phyloP scores from a whole-genome alignment of 2,797 vertebrate species.

The Tamandua tetradactyla region DNA sequence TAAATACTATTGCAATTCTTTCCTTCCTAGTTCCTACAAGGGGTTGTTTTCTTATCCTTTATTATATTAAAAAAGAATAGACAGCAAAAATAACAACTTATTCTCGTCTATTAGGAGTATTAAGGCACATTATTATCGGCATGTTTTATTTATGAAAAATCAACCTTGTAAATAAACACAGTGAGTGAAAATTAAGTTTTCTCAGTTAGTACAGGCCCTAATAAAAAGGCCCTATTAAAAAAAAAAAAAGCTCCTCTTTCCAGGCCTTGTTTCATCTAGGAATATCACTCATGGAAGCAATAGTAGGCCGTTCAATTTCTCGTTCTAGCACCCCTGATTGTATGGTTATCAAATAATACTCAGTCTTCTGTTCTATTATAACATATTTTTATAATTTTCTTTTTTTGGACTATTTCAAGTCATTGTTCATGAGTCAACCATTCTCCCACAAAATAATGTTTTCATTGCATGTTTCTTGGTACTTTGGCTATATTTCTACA shows the following conservation, averaged over 20 bases:
- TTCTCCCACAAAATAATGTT: neutral
- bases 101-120: neutral
- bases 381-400: neutral
- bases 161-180: neutral
- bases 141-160: neutral
- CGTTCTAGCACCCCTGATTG: neutral
- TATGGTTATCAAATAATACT: neutral
- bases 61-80: neutral
- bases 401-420: neutral
- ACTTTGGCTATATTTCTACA: neutral
- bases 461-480: neutral
- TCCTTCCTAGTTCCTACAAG: neutral
- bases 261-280: neutral
- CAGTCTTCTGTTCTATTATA: neutral
- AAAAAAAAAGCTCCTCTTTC: neutral
- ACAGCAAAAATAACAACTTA: neutral
- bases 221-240: neutral
- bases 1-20: neutral
- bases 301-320: neutral
- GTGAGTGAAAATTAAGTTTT: conserved; percentile 1
- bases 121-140: neutral
- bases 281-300: neutral
- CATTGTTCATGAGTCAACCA: neutral
- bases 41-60: neutral
- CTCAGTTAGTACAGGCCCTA: neutral